Evolutionary conservation across 2,113 vertebrate species (phyloP).

Genomic region (Hystrix brachyura): DNA sequence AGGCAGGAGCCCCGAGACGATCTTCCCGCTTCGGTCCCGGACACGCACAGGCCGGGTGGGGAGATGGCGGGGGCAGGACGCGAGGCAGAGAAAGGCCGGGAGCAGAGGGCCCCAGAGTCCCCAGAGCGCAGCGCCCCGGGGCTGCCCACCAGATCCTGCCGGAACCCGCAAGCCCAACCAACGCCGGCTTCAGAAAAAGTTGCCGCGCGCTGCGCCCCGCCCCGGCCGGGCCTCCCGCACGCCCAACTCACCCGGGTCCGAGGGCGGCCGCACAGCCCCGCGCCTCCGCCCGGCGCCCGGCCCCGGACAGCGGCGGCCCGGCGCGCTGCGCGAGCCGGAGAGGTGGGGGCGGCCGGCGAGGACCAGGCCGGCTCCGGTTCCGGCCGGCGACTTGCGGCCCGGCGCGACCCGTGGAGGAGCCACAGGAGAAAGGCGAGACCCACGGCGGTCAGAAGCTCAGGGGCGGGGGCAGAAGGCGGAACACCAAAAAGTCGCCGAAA

Average conservation of each 20-base stretch:
- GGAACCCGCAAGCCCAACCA: neutral
- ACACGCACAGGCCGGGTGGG: neutral
- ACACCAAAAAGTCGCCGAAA: conserved; percentile 60
- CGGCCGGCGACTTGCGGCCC: neutral
- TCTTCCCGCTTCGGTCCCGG: conserved; percentile 8
- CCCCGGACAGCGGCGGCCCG: neutral
- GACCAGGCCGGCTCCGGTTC: neutral
- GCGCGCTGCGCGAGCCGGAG: neutral
- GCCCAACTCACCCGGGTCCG: conserved; percentile 41
- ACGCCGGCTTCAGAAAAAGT: conserved; percentile 7
- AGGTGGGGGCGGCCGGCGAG: neutral
- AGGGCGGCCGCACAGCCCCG: neutral
- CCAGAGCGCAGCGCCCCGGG: neutral
- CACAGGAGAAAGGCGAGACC: neutral
- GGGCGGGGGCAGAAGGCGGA: conserved; percentile 26
- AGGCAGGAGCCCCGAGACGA: neutral
- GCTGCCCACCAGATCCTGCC: neutral
- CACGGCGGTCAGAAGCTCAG: neutral
- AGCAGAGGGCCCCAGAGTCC: neutral
- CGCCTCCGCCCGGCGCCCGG: neutral
- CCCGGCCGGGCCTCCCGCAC: neutral
- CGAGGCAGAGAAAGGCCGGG: neutral
- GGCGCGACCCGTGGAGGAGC: neutral
- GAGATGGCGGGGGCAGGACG: neutral
- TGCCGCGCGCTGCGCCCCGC: conserved; percentile 39